Evolutionary conservation across 2,113 vertebrate genomes (phyloP), one percentile per base, ranked within the genome.

Genomic region (Myotis brandtii): DNA sequence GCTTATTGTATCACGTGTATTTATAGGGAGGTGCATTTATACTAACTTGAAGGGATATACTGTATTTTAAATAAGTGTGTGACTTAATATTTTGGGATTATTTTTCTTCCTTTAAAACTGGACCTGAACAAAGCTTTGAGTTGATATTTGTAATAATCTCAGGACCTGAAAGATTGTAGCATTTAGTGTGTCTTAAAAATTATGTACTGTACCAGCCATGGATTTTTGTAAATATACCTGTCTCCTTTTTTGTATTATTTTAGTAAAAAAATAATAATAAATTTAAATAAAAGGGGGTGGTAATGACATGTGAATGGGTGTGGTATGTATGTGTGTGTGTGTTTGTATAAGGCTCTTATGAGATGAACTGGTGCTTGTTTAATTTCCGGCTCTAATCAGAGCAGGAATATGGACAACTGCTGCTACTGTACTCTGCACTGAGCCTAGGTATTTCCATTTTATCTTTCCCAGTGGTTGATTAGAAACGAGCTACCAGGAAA

Each of bases 131-230:
- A 97, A 98, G 97, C 94, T 98, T 98, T 98, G 98, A 98, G 97
- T 98, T 98, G 95, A 66, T 95, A 98, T 98, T 98, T 89, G 98
- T 99, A 98, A 99, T 98, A 98, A 98, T 98, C 98, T 99, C 98
- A 99, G 98, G 98, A 99, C 98, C 98, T 98, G 98, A 98, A 99
- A 98, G 98, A 99, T 98, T 98, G 98, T 99, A 98, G 98, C 98
- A 99, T 98, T 98, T 98, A 99, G 98, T 98, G 98, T 99, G 98
- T 99, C 98, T 99, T 99, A 98, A 99, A 98, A 98, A 98, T 98
- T 97, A 99, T 98, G 98, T 99, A 99, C 98, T 99, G 98, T 98
- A 98, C 98, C 98, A 99, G 98, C 98, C 98, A 98, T 99, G 98
- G 98, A 98, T 98, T 98, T 98, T 98, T 99, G 98, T 99, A 99